Evolutionary conservation across 1,140 invertebrate species (phyloP).

Genomic region (Hormaphis cornu): DNA sequence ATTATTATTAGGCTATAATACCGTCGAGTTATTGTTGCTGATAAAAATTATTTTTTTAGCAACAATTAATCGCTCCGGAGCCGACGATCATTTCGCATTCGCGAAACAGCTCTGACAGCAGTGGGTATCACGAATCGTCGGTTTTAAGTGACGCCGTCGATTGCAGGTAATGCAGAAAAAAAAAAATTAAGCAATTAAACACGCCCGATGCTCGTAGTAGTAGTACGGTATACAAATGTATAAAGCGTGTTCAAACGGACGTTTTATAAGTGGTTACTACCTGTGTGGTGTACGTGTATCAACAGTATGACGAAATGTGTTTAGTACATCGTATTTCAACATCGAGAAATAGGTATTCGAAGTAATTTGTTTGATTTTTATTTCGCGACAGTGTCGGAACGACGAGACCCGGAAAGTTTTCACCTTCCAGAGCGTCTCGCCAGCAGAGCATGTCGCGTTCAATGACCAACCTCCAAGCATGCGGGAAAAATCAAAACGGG

Average conservation of each 20-base stretch:
- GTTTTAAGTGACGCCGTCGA: constrained; percentile 49
- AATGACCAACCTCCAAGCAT: constrained; percentile 38
- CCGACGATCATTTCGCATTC: constrained; percentile 46
- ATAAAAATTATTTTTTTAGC: background rate
- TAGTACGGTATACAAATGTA: too few relatives aligned
- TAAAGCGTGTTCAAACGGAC: too few relatives aligned
- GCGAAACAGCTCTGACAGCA: constrained; percentile 64
- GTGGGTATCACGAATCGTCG: constrained; percentile 64
- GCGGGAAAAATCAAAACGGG: constrained; percentile 27
- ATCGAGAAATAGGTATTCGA: too few relatives aligned
- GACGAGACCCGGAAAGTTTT: background rate
- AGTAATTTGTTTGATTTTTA: background rate
- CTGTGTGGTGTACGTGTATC: too few relatives aligned
- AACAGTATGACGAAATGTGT: too few relatives aligned
- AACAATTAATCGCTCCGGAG: constrained; percentile 2
- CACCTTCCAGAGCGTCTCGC: background rate
- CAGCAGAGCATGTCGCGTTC: constrained; percentile 37
- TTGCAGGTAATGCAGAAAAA: background rate
- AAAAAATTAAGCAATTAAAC: background rate
- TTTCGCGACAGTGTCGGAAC: background rate
- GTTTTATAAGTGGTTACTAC: too few relatives aligned
- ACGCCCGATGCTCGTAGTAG: too few relatives aligned
- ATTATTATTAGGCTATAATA: background rate
- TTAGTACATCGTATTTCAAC: too few relatives aligned
- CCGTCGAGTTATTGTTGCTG: background rate